Percentiles rank a stretch among this genome's conserved stretches.
Conservation (phyloP, 2,113 vertebrate genomes). For the Myotis yumanensis region DNA sequence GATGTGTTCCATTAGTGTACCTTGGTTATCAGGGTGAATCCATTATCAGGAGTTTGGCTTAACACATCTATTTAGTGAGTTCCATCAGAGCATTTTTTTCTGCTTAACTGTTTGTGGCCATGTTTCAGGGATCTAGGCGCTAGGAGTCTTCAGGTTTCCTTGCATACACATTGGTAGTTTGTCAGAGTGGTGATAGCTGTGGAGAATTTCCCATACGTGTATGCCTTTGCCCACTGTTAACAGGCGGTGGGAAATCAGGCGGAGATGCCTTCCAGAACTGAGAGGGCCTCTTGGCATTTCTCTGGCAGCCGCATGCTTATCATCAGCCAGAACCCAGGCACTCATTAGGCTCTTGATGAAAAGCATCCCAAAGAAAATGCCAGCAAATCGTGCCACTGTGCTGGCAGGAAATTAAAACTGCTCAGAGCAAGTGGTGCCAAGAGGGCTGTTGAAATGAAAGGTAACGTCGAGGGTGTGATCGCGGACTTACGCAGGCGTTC, state of each 20-base stretch:
- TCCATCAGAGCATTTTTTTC: neutral
- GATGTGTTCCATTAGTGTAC: slow-evolving; percentile 11
- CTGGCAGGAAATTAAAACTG: slow-evolving; percentile 76
- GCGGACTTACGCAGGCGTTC: neutral
- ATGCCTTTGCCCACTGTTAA: neutral
- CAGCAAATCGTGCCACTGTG: slow-evolving; percentile 70
- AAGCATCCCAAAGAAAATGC: slow-evolving; percentile 76
- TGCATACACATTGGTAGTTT: neutral
- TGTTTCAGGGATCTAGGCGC: neutral
- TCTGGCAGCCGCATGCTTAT: slow-evolving; percentile 58
- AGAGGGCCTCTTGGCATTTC: slow-evolving; percentile 65
- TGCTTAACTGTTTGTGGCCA: slow-evolving; percentile 36
- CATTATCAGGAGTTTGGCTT: slow-evolving; percentile 23
- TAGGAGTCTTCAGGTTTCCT: neutral
- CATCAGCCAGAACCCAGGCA: slow-evolving; percentile 67
- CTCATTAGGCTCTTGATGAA: slow-evolving; percentile 75
- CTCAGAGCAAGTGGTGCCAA: slow-evolving; percentile 72
- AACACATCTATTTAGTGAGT: neutral
- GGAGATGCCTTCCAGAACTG: neutral
- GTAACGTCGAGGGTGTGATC: slow-evolving; percentile 65
- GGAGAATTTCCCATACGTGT: neutral
- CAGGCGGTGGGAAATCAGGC: slow-evolving; percentile 57
- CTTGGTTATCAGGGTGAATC: slow-evolving; percentile 39
- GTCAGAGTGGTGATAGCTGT: neutral
- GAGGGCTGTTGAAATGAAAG: slow-evolving; percentile 75